phyloP scores from a whole-genome alignment of 2,113 vertebrate species.

The Varanus salvator region DNA sequence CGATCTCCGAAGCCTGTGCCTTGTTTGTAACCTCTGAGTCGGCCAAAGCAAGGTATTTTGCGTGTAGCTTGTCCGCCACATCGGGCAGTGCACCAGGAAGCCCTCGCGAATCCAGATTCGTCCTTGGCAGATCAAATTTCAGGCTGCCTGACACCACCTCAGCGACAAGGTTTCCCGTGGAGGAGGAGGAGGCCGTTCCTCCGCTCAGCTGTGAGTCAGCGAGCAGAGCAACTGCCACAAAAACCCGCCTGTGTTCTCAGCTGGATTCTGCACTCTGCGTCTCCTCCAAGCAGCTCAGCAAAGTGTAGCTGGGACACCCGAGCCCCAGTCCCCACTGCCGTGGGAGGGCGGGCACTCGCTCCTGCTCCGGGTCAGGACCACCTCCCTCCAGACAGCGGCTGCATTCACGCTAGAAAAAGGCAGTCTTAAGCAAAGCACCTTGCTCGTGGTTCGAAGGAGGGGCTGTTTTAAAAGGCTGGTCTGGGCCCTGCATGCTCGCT shows the following conservation, averaged over 20 bases:
- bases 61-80: background rate
- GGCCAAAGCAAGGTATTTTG: background rate
- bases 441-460: no score
- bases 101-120: background rate
- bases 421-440: no score
- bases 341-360: background rate
- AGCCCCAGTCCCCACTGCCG: background rate
- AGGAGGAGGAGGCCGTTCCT: background rate
- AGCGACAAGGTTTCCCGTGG: background rate
- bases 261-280: no score
- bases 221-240: rapidly evolving
- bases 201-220: background rate
- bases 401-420: no score
- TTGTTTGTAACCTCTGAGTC: no score
- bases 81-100: background rate
- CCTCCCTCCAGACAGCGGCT: no score
- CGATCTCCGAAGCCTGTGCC: no score
- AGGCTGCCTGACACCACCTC: background rate
- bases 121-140: background rate
- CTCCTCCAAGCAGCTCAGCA: background rate
- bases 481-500: background rate
- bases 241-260: background rate
- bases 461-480: no score
- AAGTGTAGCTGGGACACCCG: background rate
- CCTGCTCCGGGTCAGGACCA: no score